phyloP scores from a whole-genome alignment of 2,113 vertebrate species.

The Ammodytes dubius region DNA sequence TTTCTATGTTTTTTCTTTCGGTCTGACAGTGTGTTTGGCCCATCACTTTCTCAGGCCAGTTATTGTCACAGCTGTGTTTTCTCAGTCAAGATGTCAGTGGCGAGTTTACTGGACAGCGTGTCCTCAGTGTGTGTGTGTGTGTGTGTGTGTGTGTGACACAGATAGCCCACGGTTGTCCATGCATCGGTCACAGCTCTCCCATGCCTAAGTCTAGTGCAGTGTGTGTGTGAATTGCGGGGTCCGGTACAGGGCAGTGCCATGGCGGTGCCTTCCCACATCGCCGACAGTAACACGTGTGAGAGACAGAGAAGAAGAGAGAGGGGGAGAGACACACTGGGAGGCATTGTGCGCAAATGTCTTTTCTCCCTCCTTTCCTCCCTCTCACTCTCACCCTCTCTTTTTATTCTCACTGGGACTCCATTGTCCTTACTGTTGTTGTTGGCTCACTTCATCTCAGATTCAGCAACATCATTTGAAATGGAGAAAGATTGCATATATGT shows the following conservation, averaged over 20 bases:
- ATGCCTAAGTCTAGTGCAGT: slow-evolving; percentile 13
- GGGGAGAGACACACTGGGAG: slow-evolving; percentile 49
- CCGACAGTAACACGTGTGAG: slow-evolving; percentile 44
- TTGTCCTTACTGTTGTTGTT: slow-evolving; percentile 36
- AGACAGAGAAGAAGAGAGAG: slow-evolving; percentile 7
- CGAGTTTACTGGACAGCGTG: slow-evolving; percentile 55
- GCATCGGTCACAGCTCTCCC: slow-evolving; percentile 25
- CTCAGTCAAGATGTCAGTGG: slow-evolving; percentile 51
- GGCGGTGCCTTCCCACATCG: slow-evolving; percentile 68
- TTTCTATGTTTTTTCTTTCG: not conserved
- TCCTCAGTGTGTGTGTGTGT: slow-evolving; percentile 19
- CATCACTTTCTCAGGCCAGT: slow-evolving; percentile 39
- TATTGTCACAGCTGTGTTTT: slow-evolving; percentile 83
- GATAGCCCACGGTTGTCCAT: not conserved
- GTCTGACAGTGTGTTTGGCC: slow-evolving; percentile 12
- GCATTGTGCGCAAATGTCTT: slow-evolving; percentile 63
- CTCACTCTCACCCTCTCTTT: slow-evolving; percentile 21
- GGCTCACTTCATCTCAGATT: slow-evolving; percentile 24
- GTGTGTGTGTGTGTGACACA: slow-evolving; percentile 11
- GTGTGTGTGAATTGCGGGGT: slow-evolving; percentile 19
- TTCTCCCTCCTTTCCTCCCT: slow-evolving; percentile 33
- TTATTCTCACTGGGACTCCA: slow-evolving; percentile 46
- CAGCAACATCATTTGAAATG: slow-evolving; percentile 11
- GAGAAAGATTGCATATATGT: not conserved
- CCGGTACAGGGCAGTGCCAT: slow-evolving; percentile 75